Evolutionary conservation across 2,113 vertebrate genomes (phyloP).

Genomic region (Microcebus lehilahytsara): DNA sequence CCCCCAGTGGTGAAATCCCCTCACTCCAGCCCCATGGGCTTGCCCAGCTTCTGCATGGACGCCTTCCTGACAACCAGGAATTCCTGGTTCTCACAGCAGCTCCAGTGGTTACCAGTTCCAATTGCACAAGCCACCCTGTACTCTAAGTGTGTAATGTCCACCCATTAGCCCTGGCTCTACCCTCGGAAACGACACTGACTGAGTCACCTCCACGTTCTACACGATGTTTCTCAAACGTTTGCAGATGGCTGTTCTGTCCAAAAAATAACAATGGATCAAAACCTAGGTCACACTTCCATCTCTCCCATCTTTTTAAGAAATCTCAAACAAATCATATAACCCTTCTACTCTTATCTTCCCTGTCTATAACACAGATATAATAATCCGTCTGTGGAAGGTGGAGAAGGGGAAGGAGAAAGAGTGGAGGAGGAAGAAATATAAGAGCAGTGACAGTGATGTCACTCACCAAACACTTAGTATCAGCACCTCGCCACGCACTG

Average conservation of each 20-base stretch:
- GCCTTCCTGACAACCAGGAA: neutral
- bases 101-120: neutral
- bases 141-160: no score
- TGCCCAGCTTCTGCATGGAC: neutral
- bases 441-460: neutral
- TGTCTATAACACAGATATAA: neutral
- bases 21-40: neutral
- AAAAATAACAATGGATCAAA: neutral
- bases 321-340: neutral
- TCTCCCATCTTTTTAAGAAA: neutral
- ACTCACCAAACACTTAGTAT: neutral
- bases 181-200: neutral
- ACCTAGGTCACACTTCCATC: neutral
- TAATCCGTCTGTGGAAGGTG: neutral
- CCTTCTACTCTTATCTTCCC: neutral
- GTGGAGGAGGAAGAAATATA: neutral
- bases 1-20: neutral
- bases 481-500: neutral
- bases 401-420: neutral
- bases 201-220: neutral
- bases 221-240: neutral
- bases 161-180: neutral
- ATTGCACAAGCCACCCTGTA: neutral
- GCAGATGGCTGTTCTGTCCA: neutral
- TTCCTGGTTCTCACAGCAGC: neutral